phyloP scores from a whole-genome alignment of 2,888 invertebrate species.

The Eupsilia transversa region DNA sequence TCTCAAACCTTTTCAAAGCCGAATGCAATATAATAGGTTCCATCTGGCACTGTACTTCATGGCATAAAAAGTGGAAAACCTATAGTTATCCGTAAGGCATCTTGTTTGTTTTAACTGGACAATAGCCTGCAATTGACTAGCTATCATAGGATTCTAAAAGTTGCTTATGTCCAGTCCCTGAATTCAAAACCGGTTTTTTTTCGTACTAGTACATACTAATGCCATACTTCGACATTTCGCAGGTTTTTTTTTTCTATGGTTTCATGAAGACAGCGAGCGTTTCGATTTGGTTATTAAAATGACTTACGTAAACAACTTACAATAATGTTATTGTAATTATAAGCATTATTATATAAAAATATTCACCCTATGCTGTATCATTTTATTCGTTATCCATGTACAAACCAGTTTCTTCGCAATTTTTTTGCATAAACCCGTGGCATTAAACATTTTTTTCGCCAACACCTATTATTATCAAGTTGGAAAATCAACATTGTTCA shows the following conservation, averaged over 20 bases:
- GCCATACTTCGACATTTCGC: neutral
- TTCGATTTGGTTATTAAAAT: neutral
- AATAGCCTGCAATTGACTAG: neutral
- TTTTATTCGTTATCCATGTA: neutral
- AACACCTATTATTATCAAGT: constrained; percentile 31
- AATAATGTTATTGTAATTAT: neutral
- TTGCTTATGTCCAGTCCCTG: neutral
- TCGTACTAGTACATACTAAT: neutral
- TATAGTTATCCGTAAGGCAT: neutral
- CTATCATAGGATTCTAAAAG: neutral
- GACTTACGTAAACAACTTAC: neutral
- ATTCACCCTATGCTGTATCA: neutral
- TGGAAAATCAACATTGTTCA: constrained; percentile 26
- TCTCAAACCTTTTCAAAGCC: constrained; percentile 1
- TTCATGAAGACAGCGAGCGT: no score
- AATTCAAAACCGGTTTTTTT: neutral
- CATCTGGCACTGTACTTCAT: constrained; percentile 3
- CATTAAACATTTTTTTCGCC: constrained; percentile 8
- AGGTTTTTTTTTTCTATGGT: neutral
- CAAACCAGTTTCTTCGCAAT: constrained; percentile 25
- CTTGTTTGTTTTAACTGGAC: constrained; percentile 6
- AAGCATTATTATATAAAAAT: constrained; percentile 8
- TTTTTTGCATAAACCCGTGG: constrained; percentile 1
- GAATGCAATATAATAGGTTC: constrained; percentile 5
- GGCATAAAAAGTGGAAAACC: neutral